Base-by-base conservation (phyloP, 2,888 invertebrate genomes). In the Andrena praecox region DNA sequence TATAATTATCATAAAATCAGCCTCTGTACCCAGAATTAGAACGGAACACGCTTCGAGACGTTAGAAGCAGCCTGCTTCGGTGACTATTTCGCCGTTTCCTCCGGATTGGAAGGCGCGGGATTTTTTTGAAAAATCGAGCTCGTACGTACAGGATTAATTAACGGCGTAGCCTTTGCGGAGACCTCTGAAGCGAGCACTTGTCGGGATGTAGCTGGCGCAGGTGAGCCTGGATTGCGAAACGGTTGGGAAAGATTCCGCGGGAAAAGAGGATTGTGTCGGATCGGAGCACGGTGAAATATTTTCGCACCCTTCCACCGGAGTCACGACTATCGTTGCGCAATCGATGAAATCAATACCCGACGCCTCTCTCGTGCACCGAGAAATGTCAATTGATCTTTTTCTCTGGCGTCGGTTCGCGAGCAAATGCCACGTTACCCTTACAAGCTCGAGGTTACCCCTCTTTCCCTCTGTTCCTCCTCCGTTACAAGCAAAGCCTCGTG, bases 371-470 rank as follows among this genome's bases (percentile, higher is more conserved):
- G 56, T 74, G 54, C 59, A 60, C 59, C 48, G 62, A 73, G 77
- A 88, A 89, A 88, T 89, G 88, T 87, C 88, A 88, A 88, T 89
- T 77, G 88, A 87, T 89, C 87, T 73, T 77, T 42, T 80, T 77
- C 68, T 7, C 31, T n/a, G 50, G 31, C 54, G 75, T 63, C 62
- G 56, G 63, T 75, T 71, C 50, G 33, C 52, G 35, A 69, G 73
- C 80, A 88, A 88, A 88, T 88, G 88, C 87, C 87, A 85, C 60
- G 72, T 56, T 72, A 67, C 73, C 59, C 59, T 71, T 79, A 60
- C 42, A 33, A 16, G n/a, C 69, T 10, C 8, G 10, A 52, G 52
- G 52, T 20, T n/a, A 52, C n/a, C 52, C 24, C 69, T 16, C 33
- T 33, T n/a, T 56, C 29, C 24, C 60, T 20, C 33, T 35, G 10